These are phyloP conservation scores for Trissolcus japonicus DNA, from an alignment of 2,888 invertebrate species.

Conservation along the genomic window DNA sequence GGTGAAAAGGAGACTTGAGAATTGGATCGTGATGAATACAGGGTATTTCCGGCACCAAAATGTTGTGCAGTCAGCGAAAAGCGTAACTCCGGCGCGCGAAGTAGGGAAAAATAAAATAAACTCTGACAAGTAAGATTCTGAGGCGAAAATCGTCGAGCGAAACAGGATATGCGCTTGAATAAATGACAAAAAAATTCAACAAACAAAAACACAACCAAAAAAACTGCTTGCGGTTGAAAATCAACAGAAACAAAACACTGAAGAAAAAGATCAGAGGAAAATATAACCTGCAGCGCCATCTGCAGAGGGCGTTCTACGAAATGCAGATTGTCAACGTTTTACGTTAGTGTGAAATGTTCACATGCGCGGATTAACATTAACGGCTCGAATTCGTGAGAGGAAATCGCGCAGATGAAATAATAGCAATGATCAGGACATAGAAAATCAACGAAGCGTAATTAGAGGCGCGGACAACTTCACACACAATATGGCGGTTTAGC, in stretches of 20 bases:
- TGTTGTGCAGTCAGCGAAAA: conserved; percentile 49
- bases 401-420: conserved; percentile 36
- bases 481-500: conserved; percentile 61
- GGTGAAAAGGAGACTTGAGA: conserved; percentile 34
- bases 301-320: neutral
- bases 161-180: conserved; percentile 57
- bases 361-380: conserved; percentile 22
- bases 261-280: conserved; percentile 35
- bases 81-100: conserved; percentile 40
- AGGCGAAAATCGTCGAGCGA: conserved; percentile 46
- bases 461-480: conserved; percentile 52
- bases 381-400: conserved; percentile 3
- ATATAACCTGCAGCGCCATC: neutral
- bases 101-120: conserved; percentile 38
- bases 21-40: conserved; percentile 42
- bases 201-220: conserved; percentile 34
- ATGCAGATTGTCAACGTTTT: neutral
- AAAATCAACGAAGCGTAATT: conserved; percentile 51
- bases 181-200: conserved; percentile 46
- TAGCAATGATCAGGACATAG: conserved; percentile 42
- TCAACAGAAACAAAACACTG: conserved; percentile 17
- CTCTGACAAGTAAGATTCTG: conserved; percentile 40
- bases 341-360: conserved; percentile 12
- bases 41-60: conserved; percentile 42
- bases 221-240: neutral